Base-by-base conservation (phyloP, 2,797 vertebrate genomes). In the Tokudaia muenninki region DNA sequence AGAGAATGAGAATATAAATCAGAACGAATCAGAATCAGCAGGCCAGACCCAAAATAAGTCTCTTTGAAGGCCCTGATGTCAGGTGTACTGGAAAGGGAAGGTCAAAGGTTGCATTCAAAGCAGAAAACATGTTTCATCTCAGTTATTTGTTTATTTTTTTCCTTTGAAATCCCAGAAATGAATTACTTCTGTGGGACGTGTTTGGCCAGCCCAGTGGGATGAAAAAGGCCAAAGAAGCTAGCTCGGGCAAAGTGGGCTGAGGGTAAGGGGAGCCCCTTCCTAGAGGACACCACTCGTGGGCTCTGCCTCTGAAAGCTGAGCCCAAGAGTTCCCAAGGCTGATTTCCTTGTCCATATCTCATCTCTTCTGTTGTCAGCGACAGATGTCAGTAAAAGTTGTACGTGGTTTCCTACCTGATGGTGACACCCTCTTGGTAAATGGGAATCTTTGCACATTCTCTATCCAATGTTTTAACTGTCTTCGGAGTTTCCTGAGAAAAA, bases 61-160 rank as follows among this genome's bases (percentile, higher is more conserved):
- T 94, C 82, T 65, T 29, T 74, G 47, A 65, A 95, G 65, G 59
- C 50, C 86, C 10, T 31, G 47, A 89, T 91, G 90, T 97, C 97
- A 97, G 98, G 96, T 97, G 97, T 94, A 83, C 86, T 74, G 93
- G 90, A 87, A 91, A 95, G 91, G 81, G 21, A 91, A 96, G 95
- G 97, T 96, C 96, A 97, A 82, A 97, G 96, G 95, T 97, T 94
- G 92, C 31, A 37, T 75, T 92, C 77, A 88, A 94, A 96, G 84
- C 83, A 7, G 75, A 96, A 94, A 94, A 91, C 78, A 84, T 47
- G 90, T 93, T 97, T 97, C 94, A 96, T 96, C 86, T 87, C 82
- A 83, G 72, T 78, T 91, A 57, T 93, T 92, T 91, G 87, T 82
- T 82, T 86, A 84, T 94, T 83, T 94, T 84, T 79, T 88, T 9